Base-by-base conservation (phyloP, 2,797 vertebrate genomes). In the Leptatherina wallacei region DNA sequence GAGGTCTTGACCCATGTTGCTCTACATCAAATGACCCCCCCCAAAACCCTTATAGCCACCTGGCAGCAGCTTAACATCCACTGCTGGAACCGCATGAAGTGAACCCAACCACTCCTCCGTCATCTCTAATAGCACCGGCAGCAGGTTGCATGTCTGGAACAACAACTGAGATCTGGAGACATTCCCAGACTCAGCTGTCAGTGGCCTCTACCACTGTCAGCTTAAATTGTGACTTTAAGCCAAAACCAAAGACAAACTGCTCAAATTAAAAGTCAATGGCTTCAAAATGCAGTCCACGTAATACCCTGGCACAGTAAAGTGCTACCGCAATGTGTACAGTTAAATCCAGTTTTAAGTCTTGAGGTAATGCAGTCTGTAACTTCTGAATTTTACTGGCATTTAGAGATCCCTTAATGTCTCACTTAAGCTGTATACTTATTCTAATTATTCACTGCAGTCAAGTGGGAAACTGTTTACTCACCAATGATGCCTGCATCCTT, bases 101-200 rank as follows among this genome's bases (percentile, higher is more conserved):
- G 71, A 61, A 70, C 77, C 56, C 2, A 29, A 54, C 65, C 61
- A 51, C 42, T 61, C 51, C 74, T 77, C 73, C 24, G 58, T 84
- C 81, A 71, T 81, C 68, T 72, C 70, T 67, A 87, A 73, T 73
- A 70, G 82, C 81, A 58, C 29, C 66, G 73, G 75, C 83, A 84
- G 86, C 75, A 82, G 84, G 84, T 85, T 81, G 78, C 73, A 59
- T 77, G 73, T 86, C 81, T 85, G 78, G 73, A 78, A 80, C 75
- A 81, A 81, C 84, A 79, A 85, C 85, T 77, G 78, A 83, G 74
- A 91, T 88, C 86, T 95, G 92, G 91, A 93, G 75, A 77, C 61
- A n/a, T 84, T 91, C 91, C 88, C 90, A 88, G 91, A 91, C 88
- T 78, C 59, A 75, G 85, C 70, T 82, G 85, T 88, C 57, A 36